These are phyloP conservation scores for Cheiracanthium punctorium DNA, from an alignment of 2,888 invertebrate genomes.

Conservation along the genomic window DNA sequence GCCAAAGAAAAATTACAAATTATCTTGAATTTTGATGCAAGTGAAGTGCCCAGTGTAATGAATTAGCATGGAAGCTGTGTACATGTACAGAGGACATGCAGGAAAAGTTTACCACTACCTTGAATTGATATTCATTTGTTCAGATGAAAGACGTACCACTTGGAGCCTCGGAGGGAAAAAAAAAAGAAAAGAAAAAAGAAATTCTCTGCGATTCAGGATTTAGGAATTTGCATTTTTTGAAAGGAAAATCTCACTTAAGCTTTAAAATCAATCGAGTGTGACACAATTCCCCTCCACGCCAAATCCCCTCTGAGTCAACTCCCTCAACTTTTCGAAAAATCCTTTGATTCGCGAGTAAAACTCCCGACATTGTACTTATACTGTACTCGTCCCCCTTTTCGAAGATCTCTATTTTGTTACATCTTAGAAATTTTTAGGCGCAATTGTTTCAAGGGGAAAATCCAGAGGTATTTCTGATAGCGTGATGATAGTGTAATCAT, in stretches of 20 bases:
- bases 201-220: background rate
- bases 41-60: background rate
- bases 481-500: too few relatives aligned
- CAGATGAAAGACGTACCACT: background rate
- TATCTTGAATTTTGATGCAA: too few relatives aligned
- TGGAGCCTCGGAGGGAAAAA: too few relatives aligned
- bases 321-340: background rate
- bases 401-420: too few relatives aligned
- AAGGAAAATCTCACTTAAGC: conserved; percentile 8
- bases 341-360: background rate
- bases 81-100: background rate
- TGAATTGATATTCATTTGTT: conserved; percentile 7
- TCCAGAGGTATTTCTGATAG: too few relatives aligned
- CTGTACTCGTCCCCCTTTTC: too few relatives aligned
- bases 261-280: conserved; percentile 10
- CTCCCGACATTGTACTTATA: background rate
- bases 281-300: background rate
- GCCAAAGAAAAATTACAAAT: too few relatives aligned
- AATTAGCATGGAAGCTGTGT: background rate
- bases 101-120: background rate
- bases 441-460: too few relatives aligned
- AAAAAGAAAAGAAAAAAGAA: background rate
- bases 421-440: too few relatives aligned
- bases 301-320: conserved; percentile 6
- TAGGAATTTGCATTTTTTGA: conserved; percentile 13